Percentiles rank a stretch among this genome's conserved stretches.
Evolutionary conservation across 1,140 invertebrate genomes (phyloP).

Genomic region (Geopemphigus sp.): DNA sequence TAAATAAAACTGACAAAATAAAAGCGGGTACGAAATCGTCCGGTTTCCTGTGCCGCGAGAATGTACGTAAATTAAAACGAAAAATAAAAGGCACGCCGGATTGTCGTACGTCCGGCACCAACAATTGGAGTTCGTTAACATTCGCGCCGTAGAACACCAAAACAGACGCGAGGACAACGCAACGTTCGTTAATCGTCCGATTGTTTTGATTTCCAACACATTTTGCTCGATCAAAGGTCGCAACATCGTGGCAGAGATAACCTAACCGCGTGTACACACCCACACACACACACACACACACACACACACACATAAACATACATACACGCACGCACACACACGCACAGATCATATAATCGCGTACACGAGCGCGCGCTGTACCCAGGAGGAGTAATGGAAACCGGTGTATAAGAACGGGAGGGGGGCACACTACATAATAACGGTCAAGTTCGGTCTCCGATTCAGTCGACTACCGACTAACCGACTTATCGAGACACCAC

Average conservation of each 20-base stretch:
- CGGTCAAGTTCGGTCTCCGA: constrained; percentile 1
- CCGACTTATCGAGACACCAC: too few relatives aligned
- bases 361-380: not conserved
- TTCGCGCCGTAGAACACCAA: not conserved
- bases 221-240: not conserved
- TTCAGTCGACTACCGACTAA: not conserved
- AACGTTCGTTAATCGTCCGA: too few relatives aligned
- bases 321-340: not conserved
- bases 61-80: too few relatives aligned
- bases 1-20: too few relatives aligned
- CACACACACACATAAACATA: not conserved
- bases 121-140: not conserved
- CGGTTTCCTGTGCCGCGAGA: too few relatives aligned
- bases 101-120: too few relatives aligned
- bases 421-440: constrained; percentile 5
- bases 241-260: constrained; percentile 1
- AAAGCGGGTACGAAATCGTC: too few relatives aligned
- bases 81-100: too few relatives aligned
- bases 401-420: not conserved
- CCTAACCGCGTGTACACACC: not conserved
- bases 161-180: not conserved
- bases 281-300: not conserved
- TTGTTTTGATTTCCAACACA: not conserved
- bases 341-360: too few relatives aligned
- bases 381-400: not conserved